Evolutionary conservation across 2,888 invertebrate genomes (phyloP), one percentile per base, ranked within the genome.

Genomic region (Conus canariensis): DNA sequence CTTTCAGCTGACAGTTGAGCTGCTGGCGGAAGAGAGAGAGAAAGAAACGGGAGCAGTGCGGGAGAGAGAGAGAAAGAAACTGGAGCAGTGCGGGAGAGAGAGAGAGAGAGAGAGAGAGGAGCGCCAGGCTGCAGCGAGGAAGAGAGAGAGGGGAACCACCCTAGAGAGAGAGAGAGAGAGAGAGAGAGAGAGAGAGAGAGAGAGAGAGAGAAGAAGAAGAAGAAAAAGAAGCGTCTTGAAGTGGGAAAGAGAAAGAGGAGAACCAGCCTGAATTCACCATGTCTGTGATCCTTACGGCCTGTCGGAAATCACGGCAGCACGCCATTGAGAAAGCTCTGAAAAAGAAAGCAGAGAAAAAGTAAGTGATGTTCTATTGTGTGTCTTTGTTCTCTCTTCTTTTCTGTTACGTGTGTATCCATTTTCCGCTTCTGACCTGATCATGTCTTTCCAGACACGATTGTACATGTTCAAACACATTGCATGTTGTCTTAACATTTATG

Each of bases 231-330:
- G 12, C 10, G 30, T 16, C 6, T 25, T 45, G 30, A 30, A 80
- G 74, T 3, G 19, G 74, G 19, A 74, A 74, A n/a, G 19, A n/a
- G 12, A 22, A 74, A n/a, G 19, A n/a, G 6, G 22, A 74, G 9
- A 64, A 64, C 10, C 8, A 80, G 22, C 10, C 5, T 25, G 19
- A 58, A 4, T 58, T n/a, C 85, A 92, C 90, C 85, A 94, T 94
- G 94, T 94, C 94, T 77, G 94, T 94, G 12, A 92, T 94, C 59
- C 74, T 94, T 56, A 93, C 94, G 59, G 93, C 94, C 5, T 94
- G 94, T 91, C 91, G 93, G 30, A 90, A 94, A 74, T 91, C 93
- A 22, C 93, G 93, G 82, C 93, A 94, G 90, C 92, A 90, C 85
- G 93, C 93, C 59, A 93, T 94, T 12, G 93, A 93, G 74, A 92